Conservation (phyloP, 2,888 invertebrate genomes). For the Drosophila pseudotakahashii region DNA sequence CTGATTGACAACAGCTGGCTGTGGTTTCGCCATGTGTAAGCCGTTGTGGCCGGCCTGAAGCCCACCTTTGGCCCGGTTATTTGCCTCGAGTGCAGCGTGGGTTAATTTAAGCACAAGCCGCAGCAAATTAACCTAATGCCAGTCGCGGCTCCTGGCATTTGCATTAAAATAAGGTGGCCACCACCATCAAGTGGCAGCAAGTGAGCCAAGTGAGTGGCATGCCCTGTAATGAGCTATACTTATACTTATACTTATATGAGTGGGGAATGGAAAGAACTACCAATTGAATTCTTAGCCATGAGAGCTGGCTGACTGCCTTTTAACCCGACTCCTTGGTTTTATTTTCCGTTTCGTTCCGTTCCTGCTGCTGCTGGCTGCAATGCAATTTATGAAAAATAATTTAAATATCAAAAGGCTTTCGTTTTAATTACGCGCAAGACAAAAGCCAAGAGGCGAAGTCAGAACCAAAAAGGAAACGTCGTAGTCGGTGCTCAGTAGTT, state of each 20-base stretch:
- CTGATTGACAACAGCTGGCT: constrained; percentile 55
- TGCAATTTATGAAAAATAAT: constrained; percentile 81
- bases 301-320: too few species aligned
- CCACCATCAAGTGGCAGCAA: constrained; percentile 17
- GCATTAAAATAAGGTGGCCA: constrained; percentile 52
- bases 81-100: constrained; percentile 36
- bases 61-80: constrained; percentile 6
- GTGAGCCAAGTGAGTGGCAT: constrained; percentile 23
- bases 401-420: constrained; percentile 81
- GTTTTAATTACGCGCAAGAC: constrained; percentile 78
- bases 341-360: background rate
- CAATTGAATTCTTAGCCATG: constrained; percentile 33
- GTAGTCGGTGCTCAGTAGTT: constrained; percentile 50
- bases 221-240: constrained; percentile 10
- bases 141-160: constrained; percentile 40
- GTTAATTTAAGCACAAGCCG: constrained; percentile 68
- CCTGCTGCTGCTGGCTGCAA: constrained; percentile 57
- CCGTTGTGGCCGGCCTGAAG: constrained; percentile 9
- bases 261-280: constrained; percentile 15
- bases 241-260: constrained; percentile 1
- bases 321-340: constrained; percentile 3
- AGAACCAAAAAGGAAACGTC: constrained; percentile 57
- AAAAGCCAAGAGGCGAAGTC: constrained; percentile 51
- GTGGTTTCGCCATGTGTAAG: constrained; percentile 30
- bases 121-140: constrained; percentile 75